A percentile compares a stretch with the other conserved stretches of the same genome.
Evolutionary conservation across 2,113 vertebrate genomes (phyloP).

Genomic region (Pyrgilauda ruficollis): DNA sequence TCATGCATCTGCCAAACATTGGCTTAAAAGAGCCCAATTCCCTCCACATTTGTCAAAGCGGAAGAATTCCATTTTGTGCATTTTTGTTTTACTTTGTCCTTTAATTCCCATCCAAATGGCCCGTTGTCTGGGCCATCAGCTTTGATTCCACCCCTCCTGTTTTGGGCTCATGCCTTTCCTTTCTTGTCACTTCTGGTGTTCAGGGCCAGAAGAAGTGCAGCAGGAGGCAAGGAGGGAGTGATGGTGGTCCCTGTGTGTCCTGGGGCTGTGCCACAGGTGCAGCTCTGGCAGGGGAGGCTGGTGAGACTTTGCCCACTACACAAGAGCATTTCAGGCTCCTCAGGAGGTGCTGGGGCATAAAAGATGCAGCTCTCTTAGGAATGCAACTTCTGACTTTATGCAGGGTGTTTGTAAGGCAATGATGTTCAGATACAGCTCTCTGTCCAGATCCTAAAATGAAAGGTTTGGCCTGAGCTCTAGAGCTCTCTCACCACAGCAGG

Average conservation of each 20-base stretch:
- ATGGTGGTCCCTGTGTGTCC: not conserved
- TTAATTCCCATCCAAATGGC: constrained; percentile 61
- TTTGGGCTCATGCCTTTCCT: constrained; percentile 8
- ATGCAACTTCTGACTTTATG: not conserved
- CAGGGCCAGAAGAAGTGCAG: not conserved
- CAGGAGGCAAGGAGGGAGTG: not conserved
- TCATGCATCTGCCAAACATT: constrained; percentile 78
- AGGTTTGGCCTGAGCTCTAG: not conserved
- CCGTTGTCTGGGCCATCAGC: constrained; percentile 39
- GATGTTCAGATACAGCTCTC: not conserved
- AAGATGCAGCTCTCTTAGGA: not conserved
- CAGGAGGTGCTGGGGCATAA: not conserved
- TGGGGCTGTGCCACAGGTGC: not conserved
- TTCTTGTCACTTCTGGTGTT: not conserved
- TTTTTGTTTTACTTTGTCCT: constrained; percentile 64
- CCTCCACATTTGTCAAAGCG: constrained; percentile 70
- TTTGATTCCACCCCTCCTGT: constrained; percentile 45
- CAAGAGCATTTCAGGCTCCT: not conserved
- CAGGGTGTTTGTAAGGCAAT: not conserved
- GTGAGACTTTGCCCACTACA: not conserved
- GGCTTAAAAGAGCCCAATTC: constrained; percentile 77
- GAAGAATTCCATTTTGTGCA: constrained; percentile 69
- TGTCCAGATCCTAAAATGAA: not conserved
- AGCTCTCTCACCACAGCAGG: not conserved
- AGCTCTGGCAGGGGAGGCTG: not conserved